Base-by-base conservation (phyloP, 2,113 vertebrate genomes). In the Zosterops hypoxanthus region DNA sequence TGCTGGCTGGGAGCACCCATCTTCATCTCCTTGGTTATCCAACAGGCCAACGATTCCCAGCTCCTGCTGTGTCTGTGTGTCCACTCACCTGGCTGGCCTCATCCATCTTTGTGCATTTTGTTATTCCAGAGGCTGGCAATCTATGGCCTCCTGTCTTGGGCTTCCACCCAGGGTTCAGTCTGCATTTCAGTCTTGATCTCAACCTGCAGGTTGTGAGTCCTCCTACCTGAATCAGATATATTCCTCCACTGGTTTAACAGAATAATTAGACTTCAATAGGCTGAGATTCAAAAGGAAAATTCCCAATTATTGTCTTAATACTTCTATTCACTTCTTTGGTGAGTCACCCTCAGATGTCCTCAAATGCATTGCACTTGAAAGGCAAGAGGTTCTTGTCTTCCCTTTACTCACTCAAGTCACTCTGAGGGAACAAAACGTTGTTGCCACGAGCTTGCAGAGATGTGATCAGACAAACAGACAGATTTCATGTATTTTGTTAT, bases 61-160 rank as follows among this genome's bases (percentile, higher is more conserved):
- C 42, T 49, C 57, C 49, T 49, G 31, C 49, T 49, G 11, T 14
- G 13, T 41, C 49, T 26, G 57, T 17, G 13, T 26, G 21, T 49
- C 11, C 49, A 31, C 12, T 34, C 49, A 63, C 6, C 57, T 6
- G 2, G n/a, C 34, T 64, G n/a, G 13, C 20, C 34, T 49, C 21
- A 49, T 31, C 17, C 25, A 49, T 31, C 57, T 42, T 71, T 42
- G 31, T 8, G 34, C 14, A 14, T 34, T 34, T 72, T 56, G 7
- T 36, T 56, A 26, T 10, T 31, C 25, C 66, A 42, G 34, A 72
- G 11, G 25, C 6, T 80, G 75, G 13, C 12, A 65, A 24, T 15
- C 50, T 50, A 31, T 0, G 0, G 17, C 34, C 22, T 64, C 42
- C 22, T 18, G 9, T 12, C 17, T 42, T 12, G 5, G 11, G 42